A percentile compares a stretch with the other conserved stretches of the same genome.
Conservation (phyloP, 2,113 vertebrate species). For the Ophthalmotilapia sp. region DNA sequence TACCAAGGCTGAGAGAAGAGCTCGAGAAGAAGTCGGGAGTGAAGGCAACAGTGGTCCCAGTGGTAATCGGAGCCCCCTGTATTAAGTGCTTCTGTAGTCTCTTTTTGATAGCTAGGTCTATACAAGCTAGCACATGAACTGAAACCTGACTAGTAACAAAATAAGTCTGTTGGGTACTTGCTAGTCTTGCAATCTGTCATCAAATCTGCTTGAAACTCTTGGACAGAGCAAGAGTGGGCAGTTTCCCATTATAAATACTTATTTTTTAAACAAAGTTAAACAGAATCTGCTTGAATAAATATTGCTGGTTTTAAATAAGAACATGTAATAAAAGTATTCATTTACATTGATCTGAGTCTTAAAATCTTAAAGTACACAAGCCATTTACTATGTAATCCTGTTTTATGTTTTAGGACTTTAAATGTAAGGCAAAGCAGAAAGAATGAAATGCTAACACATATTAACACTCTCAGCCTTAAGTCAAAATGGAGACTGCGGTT, state of each 20-base stretch:
- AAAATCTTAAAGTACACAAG: background rate
- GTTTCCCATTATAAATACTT: background rate
- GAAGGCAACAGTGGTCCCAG: background rate
- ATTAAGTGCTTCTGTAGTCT: background rate
- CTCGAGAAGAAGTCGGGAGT: background rate
- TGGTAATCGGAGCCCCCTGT: fast-evolving
- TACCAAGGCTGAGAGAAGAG: background rate
- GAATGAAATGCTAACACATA: background rate
- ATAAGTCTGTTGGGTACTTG: background rate
- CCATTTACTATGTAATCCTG: background rate
- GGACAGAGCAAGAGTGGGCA: background rate
- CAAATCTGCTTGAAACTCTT: background rate
- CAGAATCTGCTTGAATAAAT: background rate
- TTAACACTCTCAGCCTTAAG: background rate
- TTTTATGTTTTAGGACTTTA: background rate
- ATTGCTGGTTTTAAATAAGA: background rate
- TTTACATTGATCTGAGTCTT: background rate
- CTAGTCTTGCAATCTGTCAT: background rate
- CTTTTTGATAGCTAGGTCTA: background rate
- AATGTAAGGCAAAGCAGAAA: background rate
- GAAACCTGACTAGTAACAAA: background rate
- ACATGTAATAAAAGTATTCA: background rate
- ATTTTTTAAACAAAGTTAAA: background rate
- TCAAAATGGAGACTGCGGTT: background rate
- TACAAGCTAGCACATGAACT: background rate